A percentile compares a stretch with the other conserved stretches of the same genome.
Evolutionary conservation across 2,113 vertebrate species (phyloP).

Genomic region (Clarias gariepinus): DNA sequence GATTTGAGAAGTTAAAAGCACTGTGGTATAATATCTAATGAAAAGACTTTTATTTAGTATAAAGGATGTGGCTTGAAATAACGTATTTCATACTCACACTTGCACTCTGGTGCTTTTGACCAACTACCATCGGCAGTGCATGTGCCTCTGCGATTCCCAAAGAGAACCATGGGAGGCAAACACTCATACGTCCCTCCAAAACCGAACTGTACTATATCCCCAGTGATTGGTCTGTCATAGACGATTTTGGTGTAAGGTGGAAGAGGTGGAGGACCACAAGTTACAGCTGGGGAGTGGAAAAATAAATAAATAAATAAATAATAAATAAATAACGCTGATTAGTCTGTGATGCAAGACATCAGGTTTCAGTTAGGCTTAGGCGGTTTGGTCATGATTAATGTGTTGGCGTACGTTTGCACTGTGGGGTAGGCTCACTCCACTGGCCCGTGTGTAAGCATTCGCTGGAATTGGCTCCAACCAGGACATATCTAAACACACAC

Average conservation of each 20-base stretch:
- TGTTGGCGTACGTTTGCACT: slow-evolving; percentile 72
- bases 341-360: background rate
- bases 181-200: slow-evolving; percentile 75
- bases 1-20: background rate
- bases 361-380: background rate
- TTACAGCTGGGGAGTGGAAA: slow-evolving; percentile 69
- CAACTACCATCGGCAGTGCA: slow-evolving; percentile 80
- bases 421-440: slow-evolving; percentile 75
- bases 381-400: background rate
- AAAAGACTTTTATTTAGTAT: background rate
- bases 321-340: background rate
- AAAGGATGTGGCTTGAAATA: background rate
- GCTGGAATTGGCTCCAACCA: slow-evolving; percentile 70
- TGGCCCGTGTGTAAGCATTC: slow-evolving; percentile 76
- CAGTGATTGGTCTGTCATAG: slow-evolving; percentile 50
- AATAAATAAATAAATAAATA: background rate
- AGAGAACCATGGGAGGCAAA: slow-evolving; percentile 68
- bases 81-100: slow-evolving; percentile 64
- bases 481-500: slow-evolving; percentile 73
- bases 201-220: slow-evolving; percentile 65
- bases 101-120: slow-evolving; percentile 81
- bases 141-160: slow-evolving; percentile 75
- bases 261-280: slow-evolving; percentile 74
- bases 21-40: background rate
- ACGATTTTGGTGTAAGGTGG: slow-evolving; percentile 72